Percentiles rank a stretch among this genome's conserved stretches.
Evolutionary conservation across 1,140 invertebrate genomes (phyloP).

Genomic region (Gryon sp.): DNA sequence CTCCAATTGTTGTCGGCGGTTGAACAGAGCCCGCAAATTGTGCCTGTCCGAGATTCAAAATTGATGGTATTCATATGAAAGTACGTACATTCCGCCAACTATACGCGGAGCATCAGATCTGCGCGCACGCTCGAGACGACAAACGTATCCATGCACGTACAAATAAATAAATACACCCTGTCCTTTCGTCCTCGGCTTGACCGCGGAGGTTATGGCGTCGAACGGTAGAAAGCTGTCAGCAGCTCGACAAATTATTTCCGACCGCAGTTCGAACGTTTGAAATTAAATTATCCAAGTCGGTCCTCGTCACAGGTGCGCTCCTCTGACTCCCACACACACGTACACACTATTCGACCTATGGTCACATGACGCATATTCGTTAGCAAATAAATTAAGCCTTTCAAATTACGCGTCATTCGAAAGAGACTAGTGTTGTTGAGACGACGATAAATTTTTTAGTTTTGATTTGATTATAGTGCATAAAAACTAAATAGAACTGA

Average conservation of each 20-base stretch:
- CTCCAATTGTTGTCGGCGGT: slow-evolving; percentile 76
- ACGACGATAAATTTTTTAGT: too few species aligned
- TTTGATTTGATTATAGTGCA: too few species aligned
- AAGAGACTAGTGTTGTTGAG: too few species aligned
- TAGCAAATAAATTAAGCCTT: too few species aligned
- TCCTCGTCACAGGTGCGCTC: slow-evolving; percentile 37
- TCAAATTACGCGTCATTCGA: too few species aligned
- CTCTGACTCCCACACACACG: too few species aligned
- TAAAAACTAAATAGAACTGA: too few species aligned
- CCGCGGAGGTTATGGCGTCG: slow-evolving; percentile 69
- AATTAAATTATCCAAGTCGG: slow-evolving; percentile 75
- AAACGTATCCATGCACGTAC: slow-evolving; percentile 6
- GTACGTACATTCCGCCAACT: slow-evolving; percentile 23
- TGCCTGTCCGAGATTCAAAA: slow-evolving; percentile 71
- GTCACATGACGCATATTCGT: too few species aligned
- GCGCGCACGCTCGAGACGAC: slow-evolving; percentile 14
- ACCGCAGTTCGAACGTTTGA: slow-evolving; percentile 73
- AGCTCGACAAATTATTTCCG: slow-evolving; percentile 75
- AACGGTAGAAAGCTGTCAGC: slow-evolving; percentile 71
- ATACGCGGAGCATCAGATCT: slow-evolving; percentile 15
- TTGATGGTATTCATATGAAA: slow-evolving; percentile 76
- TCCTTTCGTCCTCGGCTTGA: slow-evolving; percentile 34
- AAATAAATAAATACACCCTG: slow-evolving; percentile 36
- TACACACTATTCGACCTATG: too few species aligned
- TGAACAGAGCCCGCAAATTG: slow-evolving; percentile 72